Evolutionary conservation across 1,140 invertebrate species (phyloP).

Genomic region (Drosophila bifasciata): DNA sequence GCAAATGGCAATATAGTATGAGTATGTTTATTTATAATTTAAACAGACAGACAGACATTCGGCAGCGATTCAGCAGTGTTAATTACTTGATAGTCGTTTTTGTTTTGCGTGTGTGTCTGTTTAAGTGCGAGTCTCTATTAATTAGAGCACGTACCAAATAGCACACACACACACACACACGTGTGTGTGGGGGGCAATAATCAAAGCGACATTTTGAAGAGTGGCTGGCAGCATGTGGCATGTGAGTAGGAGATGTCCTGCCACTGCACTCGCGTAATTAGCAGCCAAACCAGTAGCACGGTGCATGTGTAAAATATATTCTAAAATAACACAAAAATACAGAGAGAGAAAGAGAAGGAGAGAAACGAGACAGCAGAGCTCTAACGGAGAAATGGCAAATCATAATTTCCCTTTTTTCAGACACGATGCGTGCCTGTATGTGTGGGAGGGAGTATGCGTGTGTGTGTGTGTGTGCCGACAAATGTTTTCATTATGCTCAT

Average conservation of each 20-base stretch:
- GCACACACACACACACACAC: background rate
- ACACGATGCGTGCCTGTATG: constrained; percentile 12
- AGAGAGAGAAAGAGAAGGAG: background rate
- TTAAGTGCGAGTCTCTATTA: constrained; percentile 37
- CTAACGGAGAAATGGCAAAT: constrained; percentile 27
- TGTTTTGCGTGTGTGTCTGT: constrained; percentile 32
- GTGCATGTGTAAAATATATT: constrained; percentile 35
- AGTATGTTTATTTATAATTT: no score
- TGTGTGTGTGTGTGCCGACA: constrained; percentile 27
- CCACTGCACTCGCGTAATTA: constrained; percentile 48
- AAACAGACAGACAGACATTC: background rate
- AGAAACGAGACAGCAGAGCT: no score
- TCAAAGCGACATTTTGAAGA: constrained; percentile 22
- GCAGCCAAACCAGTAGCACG: constrained; percentile 25
- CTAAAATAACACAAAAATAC: background rate
- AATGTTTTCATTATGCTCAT: constrained; percentile 48
- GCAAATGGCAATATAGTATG: no score
- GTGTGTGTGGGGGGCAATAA: constrained; percentile 42
- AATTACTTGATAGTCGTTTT: constrained; percentile 52
- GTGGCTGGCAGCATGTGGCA: background rate
- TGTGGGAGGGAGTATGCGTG: no score
- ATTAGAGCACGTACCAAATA: constrained; percentile 44
- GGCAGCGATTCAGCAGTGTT: constrained; percentile 27
- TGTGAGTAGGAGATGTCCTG: constrained; percentile 8
- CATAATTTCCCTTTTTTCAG: constrained; percentile 43